These are phyloP conservation scores for Tuta absoluta DNA, from an alignment of 2,888 invertebrate species.

Conservation along the genomic window DNA sequence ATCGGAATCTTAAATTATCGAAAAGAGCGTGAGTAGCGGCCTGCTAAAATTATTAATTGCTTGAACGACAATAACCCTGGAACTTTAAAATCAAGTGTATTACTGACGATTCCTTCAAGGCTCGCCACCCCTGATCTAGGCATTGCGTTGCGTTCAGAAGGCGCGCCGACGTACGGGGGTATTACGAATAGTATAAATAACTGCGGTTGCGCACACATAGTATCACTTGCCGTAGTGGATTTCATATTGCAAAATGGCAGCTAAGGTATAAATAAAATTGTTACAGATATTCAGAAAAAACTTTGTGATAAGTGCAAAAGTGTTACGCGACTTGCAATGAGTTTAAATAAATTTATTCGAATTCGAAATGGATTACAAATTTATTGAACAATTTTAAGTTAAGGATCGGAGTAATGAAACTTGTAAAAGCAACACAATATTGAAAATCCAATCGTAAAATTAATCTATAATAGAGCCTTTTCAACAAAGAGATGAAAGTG, in stretches of 20 bases:
- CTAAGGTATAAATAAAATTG: constrained; percentile 63
- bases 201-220: constrained; percentile 53
- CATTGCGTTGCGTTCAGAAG: constrained; percentile 10
- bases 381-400: not conserved
- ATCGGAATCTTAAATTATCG: too few relatives aligned
- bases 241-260: constrained; percentile 75
- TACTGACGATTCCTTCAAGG: not conserved
- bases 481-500: constrained; percentile 4
- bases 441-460: constrained; percentile 16
- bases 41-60: too few relatives aligned
- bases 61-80: too few relatives aligned
- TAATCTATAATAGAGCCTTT: constrained; percentile 5
- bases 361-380: not conserved
- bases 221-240: constrained; percentile 74
- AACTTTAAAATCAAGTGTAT: not conserved
- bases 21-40: too few relatives aligned
- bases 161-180: constrained; percentile 54
- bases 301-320: not conserved
- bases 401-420: not conserved
- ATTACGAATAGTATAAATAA: constrained; percentile 70
- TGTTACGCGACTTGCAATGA: not conserved
- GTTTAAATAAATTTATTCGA: not conserved
- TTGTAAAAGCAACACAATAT: not conserved
- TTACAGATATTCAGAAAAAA: not conserved
- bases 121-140: constrained; percentile 16